Base-by-base conservation (phyloP, 2,888 invertebrate species). In the Phyto melanocephala region DNA sequence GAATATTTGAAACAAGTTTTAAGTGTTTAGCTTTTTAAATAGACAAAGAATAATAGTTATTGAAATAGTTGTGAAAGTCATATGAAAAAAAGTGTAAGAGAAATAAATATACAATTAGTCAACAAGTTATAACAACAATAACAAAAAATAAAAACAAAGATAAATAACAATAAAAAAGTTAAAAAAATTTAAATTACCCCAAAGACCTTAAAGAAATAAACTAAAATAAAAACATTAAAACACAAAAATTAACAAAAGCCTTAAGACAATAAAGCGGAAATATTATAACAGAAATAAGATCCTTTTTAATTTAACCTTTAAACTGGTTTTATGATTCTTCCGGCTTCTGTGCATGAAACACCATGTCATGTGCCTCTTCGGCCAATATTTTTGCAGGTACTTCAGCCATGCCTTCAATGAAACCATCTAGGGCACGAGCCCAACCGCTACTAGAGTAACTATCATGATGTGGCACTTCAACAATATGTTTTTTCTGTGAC, bases 381-480 rank as follows among this genome's bases (percentile, higher is more conserved):
- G 88, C 87, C 71, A 90, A 71, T 37, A 90, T 82, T 37, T 92
- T 88, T 0, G 90, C 88, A 33, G 92, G 92, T 81, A 91, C 91
- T 65, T 92, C 91, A 10, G 91, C 92, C 86, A 92, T 89, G 56
- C 92, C 91, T 72, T 91, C 91, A 8, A 91, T 87, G 37, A 91
- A 91, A 5, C 91, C 91, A 56, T 91, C 89, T 37, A 91, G 84
- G 2, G 91, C 93, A 65, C 91, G 87, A 42, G 94, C 93, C 94
- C 94, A 94, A 47, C 94, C 94, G n/a, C 93, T 92, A 67, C 92
- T 92, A 0, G 65, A 58, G 86, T 93, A 93, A 67, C 92, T 92
- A 81, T 93, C 93, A 71, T 91, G 90, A 85, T 95, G 94, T 81
- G 94, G 94, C 86, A 95, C 95, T 2, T 95, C 94, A 37, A 95